Conservation (phyloP, 1,140 invertebrate genomes). For the Bombus superbus region DNA sequence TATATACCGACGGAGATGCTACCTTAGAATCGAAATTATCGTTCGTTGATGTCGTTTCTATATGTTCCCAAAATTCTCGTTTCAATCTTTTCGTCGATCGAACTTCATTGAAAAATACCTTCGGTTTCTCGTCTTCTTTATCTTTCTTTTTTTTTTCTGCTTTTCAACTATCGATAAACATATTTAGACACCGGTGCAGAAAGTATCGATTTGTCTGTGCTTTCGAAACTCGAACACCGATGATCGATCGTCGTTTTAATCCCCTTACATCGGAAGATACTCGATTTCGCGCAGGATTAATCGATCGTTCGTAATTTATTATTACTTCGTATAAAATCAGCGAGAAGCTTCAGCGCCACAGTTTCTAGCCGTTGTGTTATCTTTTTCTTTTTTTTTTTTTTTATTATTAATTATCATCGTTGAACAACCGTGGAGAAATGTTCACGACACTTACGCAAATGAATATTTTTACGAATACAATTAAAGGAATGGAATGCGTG, state of each 20-base stretch:
- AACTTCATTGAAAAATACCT: neutral
- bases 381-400: too few relatives aligned
- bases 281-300: neutral
- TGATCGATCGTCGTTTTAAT: neutral
- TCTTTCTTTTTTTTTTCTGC: neutral
- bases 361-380: too few relatives aligned
- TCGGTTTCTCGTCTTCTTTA: too few relatives aligned
- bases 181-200: neutral
- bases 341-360: neutral
- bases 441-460: neutral
- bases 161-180: neutral
- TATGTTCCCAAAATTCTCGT: slow-evolving; percentile 1
- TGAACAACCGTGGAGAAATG: neutral
- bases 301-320: neutral
- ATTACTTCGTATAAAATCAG: neutral
- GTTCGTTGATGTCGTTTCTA: slow-evolving; percentile 14
- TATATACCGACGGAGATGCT: neutral
- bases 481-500: too few relatives aligned
- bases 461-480: too few relatives aligned
- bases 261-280: neutral
- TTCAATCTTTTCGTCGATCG: neutral
- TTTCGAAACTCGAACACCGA: neutral
- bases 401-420: neutral
- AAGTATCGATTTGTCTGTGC: neutral
- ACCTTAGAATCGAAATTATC: slow-evolving; percentile 14